phyloP scores from a whole-genome alignment of 2,113 vertebrate genomes.

The Notarius quadriscutis region DNA sequence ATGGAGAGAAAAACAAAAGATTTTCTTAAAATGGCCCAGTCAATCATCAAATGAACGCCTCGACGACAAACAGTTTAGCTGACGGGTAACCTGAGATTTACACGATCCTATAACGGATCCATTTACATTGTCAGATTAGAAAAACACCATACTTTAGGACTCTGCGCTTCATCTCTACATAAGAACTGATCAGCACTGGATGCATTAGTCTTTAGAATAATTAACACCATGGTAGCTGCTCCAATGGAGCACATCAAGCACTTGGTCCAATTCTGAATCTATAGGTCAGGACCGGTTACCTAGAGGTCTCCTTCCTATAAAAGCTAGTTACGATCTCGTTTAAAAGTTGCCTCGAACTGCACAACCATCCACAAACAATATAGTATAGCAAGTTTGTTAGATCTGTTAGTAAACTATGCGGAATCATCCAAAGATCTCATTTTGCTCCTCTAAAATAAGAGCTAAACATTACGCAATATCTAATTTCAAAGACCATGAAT shows the following conservation, averaged over 20 bases:
- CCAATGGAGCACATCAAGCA: not conserved
- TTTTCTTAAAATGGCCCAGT: not conserved
- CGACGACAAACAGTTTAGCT: not conserved
- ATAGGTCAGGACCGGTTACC: not conserved
- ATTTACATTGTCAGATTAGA: too few relatives aligned
- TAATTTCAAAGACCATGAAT: not conserved
- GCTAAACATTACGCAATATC: not conserved
- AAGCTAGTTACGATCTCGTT: too few relatives aligned
- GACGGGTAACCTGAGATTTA: not conserved
- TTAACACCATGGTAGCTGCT: too few relatives aligned
- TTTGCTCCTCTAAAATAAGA: not conserved
- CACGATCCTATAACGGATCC: not conserved
- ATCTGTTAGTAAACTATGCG: not conserved
- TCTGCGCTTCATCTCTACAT: too few relatives aligned
- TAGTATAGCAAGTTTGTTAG: not conserved
- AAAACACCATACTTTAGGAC: not conserved
- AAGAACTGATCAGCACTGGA: not conserved
- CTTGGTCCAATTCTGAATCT: not conserved
- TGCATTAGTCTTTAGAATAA: not conserved
- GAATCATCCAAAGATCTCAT: not conserved
- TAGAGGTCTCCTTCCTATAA: not conserved
- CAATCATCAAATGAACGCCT: not conserved
- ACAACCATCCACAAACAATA: too few relatives aligned
- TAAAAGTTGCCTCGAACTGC: too few relatives aligned
- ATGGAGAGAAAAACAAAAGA: constrained; percentile 12